Evolutionary conservation across 1,140 invertebrate species (phyloP).

Genomic region (Anastatus disparis): DNA sequence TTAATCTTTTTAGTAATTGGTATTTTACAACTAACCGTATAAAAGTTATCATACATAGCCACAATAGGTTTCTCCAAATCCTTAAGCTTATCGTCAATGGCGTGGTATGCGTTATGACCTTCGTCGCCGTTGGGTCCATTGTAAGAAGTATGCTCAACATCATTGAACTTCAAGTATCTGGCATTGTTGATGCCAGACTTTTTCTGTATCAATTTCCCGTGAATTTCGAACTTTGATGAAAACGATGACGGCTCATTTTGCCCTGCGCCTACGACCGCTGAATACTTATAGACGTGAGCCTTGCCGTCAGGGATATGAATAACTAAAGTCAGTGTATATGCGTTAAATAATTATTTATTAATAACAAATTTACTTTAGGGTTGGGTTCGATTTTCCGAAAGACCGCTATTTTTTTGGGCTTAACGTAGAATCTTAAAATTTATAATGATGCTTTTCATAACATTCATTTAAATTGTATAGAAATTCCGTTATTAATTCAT

Average conservation of each 20-base stretch:
- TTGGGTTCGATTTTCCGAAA: too few relatives aligned
- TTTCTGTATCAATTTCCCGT: conserved; percentile 55
- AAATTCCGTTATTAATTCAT: too few relatives aligned
- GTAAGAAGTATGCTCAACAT: conserved; percentile 56
- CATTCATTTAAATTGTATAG: too few relatives aligned
- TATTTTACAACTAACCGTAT: conserved; percentile 45
- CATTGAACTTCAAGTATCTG: conserved; percentile 49
- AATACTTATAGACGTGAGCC: conserved; percentile 59
- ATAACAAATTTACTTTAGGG: too few relatives aligned
- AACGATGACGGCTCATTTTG: conserved; percentile 54
- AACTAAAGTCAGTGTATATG: too few relatives aligned
- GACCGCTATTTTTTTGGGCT: too few relatives aligned
- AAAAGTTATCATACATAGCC: conserved; percentile 51
- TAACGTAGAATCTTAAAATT: too few relatives aligned
- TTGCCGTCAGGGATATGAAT: conserved; percentile 54
- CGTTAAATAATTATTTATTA: too few relatives aligned
- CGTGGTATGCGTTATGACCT: background rate
- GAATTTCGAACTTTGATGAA: conserved; percentile 55
- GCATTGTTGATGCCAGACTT: conserved; percentile 45
- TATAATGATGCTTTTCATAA: too few relatives aligned
- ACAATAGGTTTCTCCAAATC: conserved; percentile 54
- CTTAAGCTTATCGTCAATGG: conserved; percentile 43
- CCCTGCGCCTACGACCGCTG: conserved; percentile 55
- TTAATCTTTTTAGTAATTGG: too few relatives aligned
- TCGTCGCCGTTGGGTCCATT: conserved; percentile 50